These are phyloP conservation scores for Galaxea fascicularis DNA, from an alignment of 92 coral and sea anemone species.

Conservation along the genomic window DNA sequence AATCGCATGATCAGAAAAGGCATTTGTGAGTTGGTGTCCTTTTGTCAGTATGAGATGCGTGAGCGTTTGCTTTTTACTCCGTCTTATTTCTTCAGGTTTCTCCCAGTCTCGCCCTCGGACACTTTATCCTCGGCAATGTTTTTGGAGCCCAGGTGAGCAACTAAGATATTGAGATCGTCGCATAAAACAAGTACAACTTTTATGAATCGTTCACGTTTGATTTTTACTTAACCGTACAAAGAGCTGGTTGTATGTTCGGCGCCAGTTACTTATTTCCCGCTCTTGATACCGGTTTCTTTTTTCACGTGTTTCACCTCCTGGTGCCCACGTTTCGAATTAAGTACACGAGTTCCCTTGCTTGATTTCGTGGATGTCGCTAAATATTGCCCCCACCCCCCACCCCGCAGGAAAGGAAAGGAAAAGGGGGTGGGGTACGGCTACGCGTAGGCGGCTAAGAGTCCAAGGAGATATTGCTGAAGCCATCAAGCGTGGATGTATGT, in stretches of 20 bases:
- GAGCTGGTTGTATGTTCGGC: neutral
- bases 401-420: no score
- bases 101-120: constrained; percentile 75
- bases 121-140: constrained; percentile 77
- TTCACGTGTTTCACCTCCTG: neutral
- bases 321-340: neutral
- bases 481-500: constrained; percentile 84
- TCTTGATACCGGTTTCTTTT: neutral
- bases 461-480: constrained; percentile 87
- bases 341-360: no score
- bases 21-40: neutral
- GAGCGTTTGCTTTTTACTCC: neutral
- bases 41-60: neutral
- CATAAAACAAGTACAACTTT: no score
- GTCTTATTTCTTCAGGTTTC: constrained; percentile 60
- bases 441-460: constrained; percentile 92
- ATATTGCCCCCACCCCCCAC: constrained; percentile 87
- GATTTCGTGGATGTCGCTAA: constrained; percentile 81
- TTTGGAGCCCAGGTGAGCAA: constrained; percentile 84
- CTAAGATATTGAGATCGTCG: no score
- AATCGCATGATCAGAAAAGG: neutral
- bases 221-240: no score
- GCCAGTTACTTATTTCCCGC: neutral
- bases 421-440: no score
- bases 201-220: no score